Evolutionary conservation across 37 sponge, comb jelly and placozoan species (phyloP), one percentile per base, ranked within the genome.

Genomic region (Trichoplax adhaerens): DNA sequence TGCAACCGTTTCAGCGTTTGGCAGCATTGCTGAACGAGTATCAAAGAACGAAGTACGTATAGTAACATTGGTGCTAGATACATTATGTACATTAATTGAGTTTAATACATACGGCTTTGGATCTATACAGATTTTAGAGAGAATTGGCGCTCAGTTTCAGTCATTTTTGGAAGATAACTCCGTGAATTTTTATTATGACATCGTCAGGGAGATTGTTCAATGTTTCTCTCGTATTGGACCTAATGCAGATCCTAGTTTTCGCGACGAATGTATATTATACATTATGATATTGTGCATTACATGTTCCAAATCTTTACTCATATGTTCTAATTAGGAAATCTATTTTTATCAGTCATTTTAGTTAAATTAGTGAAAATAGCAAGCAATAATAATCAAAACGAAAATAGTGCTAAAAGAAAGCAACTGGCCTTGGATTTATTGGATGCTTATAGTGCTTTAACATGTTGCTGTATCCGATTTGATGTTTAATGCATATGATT

Each of bases 381-480:
- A 5, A 68, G 10, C 2, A 62, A 49, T 53, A 83, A 77, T 74
- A 80, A 70, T 58, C n/a, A 47, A 7, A 72, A 74, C 5, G 56
- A 73, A 48, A 91, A 91, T 62, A 49, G 56, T 2, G 87, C 91
- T 53, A 75, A 76, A 65, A 55, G 74, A 47, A 53, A 58, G 48
- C 87, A 91, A 79, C 58, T 91, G 29, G 78, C 80, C 48, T 66
- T 66, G 1, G 69, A 66, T 1, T 73, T 91, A 55, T 65, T 87
- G 2, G 91, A 83, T 1, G 82, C 80, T 48, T 91, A 85, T 68
- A 80, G 58, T 63, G 79, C 83, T 64, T 68, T 91, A 29, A 77
- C 82, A 12, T 84, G 79, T 47, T 87, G 91, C 82, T 91, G 87
- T 91, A 91, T 89, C 88, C 84, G 68, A 8, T 54, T 12, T 56